Evolutionary conservation across 2,797 vertebrate species (phyloP).

Genomic region (Enteromius mattozi): DNA sequence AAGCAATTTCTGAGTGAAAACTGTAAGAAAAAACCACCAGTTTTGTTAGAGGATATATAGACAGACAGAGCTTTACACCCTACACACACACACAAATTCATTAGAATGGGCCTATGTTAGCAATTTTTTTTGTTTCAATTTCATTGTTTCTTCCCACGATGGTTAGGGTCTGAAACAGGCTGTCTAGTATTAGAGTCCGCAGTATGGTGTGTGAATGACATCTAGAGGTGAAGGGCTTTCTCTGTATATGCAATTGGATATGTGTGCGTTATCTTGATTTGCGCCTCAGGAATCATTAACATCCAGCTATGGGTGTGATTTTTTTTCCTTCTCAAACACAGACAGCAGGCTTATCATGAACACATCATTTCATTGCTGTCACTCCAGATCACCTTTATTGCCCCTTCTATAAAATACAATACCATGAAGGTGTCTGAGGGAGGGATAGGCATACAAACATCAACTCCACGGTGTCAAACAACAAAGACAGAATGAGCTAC

Average conservation of each 20-base stretch:
- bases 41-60: background rate
- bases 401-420: background rate
- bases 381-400: background rate
- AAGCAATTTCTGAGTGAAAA: too few relatives aligned
- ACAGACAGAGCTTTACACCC: background rate
- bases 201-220: slow-evolving; percentile 20
- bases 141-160: background rate
- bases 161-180: background rate
- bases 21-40: background rate
- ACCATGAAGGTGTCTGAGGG: background rate
- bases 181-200: background rate
- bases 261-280: background rate
- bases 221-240: slow-evolving; percentile 6
- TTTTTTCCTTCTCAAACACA: background rate
- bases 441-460: background rate
- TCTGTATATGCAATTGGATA: background rate
- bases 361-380: background rate
- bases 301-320: background rate
- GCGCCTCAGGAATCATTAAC: background rate
- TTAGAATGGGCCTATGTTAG: background rate
- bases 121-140: background rate
- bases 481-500: background rate
- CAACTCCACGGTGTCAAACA: background rate
- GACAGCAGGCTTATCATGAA: background rate
- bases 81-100: background rate